Evolutionary conservation across 1,140 invertebrate genomes (phyloP).

Genomic region (Antheraea pernyi): DNA sequence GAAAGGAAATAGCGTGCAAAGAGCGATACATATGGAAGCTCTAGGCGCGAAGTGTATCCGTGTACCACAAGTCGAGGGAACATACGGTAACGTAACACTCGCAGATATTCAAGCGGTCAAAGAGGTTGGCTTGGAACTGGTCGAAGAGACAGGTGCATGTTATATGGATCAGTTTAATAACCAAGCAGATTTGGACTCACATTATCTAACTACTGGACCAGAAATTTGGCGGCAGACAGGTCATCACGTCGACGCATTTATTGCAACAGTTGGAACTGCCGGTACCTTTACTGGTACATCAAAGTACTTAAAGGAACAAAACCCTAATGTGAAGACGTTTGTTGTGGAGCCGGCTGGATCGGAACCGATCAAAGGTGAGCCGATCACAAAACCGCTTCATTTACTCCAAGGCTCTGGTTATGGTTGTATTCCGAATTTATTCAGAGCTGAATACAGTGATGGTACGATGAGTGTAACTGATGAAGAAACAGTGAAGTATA

Average conservation of each 20-base stretch:
- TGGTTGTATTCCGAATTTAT: constrained; percentile 61
- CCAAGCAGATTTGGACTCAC: constrained; percentile 45
- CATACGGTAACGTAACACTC: constrained; percentile 64
- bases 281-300: constrained; percentile 62
- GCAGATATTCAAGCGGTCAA: constrained; percentile 61
- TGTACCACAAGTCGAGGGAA: constrained; percentile 65
- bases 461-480: constrained; percentile 55
- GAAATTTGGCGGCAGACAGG: constrained; percentile 71
- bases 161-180: constrained; percentile 65
- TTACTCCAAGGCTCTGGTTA: constrained; percentile 69
- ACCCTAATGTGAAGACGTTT: constrained; percentile 48
- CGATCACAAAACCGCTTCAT: constrained; percentile 64
- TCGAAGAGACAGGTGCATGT: constrained; percentile 52
- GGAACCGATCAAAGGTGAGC: constrained; percentile 48
- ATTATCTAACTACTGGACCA: constrained; percentile 60
- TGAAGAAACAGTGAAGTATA: constrained; percentile 59
- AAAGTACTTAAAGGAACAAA: constrained; percentile 62
- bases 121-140: constrained; percentile 46
- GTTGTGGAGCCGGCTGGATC: constrained; percentile 63
- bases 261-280: constrained; percentile 63
- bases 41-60: constrained; percentile 61
- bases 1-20: constrained; percentile 61
- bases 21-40: constrained; percentile 69
- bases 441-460: constrained; percentile 56
- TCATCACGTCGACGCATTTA: constrained; percentile 58